phyloP scores from a whole-genome alignment of 2,888 invertebrate genomes.

The Chrysolina americana region DNA sequence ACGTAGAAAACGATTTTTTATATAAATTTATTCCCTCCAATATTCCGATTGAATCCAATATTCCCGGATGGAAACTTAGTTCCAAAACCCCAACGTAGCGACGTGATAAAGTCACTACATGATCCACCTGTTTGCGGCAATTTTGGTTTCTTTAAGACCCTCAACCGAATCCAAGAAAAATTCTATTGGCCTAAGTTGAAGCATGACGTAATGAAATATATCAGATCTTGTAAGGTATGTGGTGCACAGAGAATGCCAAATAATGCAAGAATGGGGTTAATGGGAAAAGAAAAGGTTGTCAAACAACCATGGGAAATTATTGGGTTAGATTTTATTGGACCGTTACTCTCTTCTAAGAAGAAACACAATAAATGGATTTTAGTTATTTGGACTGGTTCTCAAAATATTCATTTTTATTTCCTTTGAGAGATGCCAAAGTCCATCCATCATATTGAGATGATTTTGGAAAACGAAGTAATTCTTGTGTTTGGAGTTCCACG shows the following conservation, averaged over 20 bases:
- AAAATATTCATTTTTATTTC: background rate
- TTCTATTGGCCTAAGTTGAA: constrained; percentile 52
- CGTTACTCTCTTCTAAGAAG: background rate
- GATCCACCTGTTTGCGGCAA: constrained; percentile 46
- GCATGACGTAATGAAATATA: constrained; percentile 42
- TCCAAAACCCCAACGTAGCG: constrained; percentile 43
- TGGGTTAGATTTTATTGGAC: background rate
- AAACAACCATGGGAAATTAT: constrained; percentile 45
- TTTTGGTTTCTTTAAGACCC: constrained; percentile 51
- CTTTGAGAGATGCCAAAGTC: background rate
- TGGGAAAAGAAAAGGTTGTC: constrained; percentile 37
- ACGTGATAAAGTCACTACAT: constrained; percentile 44
- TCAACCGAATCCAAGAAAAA: constrained; percentile 39
- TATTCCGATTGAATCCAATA: constrained; percentile 31
- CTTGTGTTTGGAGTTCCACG: no score
- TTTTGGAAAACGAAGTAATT: no score
- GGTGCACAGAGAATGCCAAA: constrained; percentile 47
- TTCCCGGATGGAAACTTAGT: constrained; percentile 52
- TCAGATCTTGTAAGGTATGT: no score
- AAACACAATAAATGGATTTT: background rate
- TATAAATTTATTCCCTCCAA: constrained; percentile 30
- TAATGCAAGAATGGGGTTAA: constrained; percentile 38
- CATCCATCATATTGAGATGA: no score
- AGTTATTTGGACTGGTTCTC: background rate
- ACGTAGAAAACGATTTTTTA: constrained; percentile 33